Conservation (phyloP, 2,797 vertebrate species). For the Pseudotriccus pelzelni region DNA sequence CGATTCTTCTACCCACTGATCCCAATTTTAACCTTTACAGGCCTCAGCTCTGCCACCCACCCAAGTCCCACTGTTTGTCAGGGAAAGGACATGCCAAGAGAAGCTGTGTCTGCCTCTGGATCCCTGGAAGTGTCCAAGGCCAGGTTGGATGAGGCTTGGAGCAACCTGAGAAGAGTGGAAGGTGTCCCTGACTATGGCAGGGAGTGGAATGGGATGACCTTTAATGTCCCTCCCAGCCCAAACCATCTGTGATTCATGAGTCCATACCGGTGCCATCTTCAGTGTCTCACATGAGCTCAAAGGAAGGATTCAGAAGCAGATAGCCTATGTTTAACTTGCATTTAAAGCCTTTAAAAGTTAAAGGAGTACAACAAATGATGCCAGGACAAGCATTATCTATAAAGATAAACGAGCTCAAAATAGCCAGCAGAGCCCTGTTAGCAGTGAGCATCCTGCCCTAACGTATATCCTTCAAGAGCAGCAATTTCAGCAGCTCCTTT, state of each 20-base stretch:
- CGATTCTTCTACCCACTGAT: neutral
- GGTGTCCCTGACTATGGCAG: neutral
- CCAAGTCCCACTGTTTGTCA: neutral
- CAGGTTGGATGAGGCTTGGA: fast-evolving
- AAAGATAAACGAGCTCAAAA: slow-evolving; percentile 51
- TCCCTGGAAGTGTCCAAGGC: neutral
- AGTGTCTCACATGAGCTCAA: neutral
- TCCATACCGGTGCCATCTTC: neutral
- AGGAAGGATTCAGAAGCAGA: neutral
- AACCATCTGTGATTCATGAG: neutral
- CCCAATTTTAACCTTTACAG: neutral
- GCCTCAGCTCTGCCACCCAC: neutral
- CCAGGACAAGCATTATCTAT: slow-evolving; percentile 61
- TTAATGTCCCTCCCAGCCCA: neutral
- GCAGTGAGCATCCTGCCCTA: fast-evolving
- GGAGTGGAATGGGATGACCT: neutral
- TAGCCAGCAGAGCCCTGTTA: neutral
- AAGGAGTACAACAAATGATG: slow-evolving; percentile 1
- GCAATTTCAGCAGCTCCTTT: neutral
- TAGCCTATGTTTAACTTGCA: slow-evolving; percentile 36
- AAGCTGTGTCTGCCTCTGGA: neutral
- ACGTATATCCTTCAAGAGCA: neutral
- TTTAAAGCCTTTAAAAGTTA: slow-evolving; percentile 53
- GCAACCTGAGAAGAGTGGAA: fast-evolving
- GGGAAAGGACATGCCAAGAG: neutral